Evolutionary conservation across 2,113 vertebrate species (phyloP), one percentile per base, ranked within the genome.

Genomic region (Cervus canadensis): DNA sequence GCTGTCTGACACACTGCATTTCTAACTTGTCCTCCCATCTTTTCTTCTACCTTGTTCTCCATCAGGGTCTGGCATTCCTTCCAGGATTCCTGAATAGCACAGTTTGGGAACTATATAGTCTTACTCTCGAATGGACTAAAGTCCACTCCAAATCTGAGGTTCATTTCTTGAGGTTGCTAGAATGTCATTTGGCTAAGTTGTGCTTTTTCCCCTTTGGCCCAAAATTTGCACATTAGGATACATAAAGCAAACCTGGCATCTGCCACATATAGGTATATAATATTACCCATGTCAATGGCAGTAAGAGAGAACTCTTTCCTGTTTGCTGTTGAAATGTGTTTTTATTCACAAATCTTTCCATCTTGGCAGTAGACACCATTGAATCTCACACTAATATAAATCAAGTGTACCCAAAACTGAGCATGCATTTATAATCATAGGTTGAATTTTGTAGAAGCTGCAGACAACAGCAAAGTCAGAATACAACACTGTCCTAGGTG

Each of bases 91-190:
- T 91, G 36, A 48, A 21, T 36, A 67, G 45, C 95, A 89, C 54
- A 84, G n/a, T 48, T 79, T 89, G 11, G 79, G 52, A 88, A 64
- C 14, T 36, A 19, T 67, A 7, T 59, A 21, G 43, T 45, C 21
- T 26, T 43, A 74, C 30, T 30, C 26, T 86, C 48, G 16, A 60
- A 6, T 81, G 54, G 19, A 82, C n/a, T 56, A 6, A 94, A 94
- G 57, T 86, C 26, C 45, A 50, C 57, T 54, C 76, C 6, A 64
- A 62, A 33, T 60, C 60, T 52, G 33, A 91, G 54, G 60, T 36
- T 95, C 8, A 52, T 96, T 85, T 96, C 57, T 91, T 87, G 16
- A 84, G 9, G 7, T 96, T 96, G 52, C 76, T 96, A 33, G 71
- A 87, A 79, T 94, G 81, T 67, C 57, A 59, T 52, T 86, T 81